Evolutionary conservation across 2,888 invertebrate species (phyloP).

Genomic region (Eilema griseolum): DNA sequence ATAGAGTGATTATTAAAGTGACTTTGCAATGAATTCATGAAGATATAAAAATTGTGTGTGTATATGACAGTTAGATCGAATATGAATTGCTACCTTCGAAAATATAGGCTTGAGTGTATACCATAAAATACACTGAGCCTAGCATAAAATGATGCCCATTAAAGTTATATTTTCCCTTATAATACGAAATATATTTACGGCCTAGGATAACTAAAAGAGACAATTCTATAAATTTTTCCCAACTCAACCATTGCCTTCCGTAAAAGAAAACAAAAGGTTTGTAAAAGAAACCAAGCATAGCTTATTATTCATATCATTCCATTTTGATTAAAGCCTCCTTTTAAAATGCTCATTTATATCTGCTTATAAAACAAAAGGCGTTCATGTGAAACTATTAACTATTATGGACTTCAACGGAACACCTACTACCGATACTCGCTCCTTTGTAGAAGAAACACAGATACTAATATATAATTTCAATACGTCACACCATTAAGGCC

Average conservation of each 20-base stretch:
- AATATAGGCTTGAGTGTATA: too few relatives aligned
- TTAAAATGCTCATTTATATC: not conserved
- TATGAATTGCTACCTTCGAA: too few relatives aligned
- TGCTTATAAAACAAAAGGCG: not conserved
- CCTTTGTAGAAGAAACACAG: not conserved
- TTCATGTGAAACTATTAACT: not conserved
- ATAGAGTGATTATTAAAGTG: too few relatives aligned
- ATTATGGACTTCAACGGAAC: not conserved
- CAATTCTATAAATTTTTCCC: slow-evolving; percentile 1
- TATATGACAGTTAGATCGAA: too few relatives aligned
- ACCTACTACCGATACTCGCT: not conserved
- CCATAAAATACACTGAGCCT: too few relatives aligned
- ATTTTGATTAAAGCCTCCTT: not conserved
- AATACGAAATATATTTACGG: not conserved
- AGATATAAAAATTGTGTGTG: too few relatives aligned
- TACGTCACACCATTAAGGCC: too few relatives aligned
- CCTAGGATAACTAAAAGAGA: not conserved
- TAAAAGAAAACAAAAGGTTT: slow-evolving; percentile 5
- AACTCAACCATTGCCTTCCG: not conserved
- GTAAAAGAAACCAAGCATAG: not conserved
- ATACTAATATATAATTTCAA: not conserved
- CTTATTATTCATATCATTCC: not conserved
- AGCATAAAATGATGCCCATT: not conserved
- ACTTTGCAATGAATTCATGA: too few relatives aligned
- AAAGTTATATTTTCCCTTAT: not conserved